Conservation (phyloP, 2,888 invertebrate genomes). For the Caradrina clavipalpis region DNA sequence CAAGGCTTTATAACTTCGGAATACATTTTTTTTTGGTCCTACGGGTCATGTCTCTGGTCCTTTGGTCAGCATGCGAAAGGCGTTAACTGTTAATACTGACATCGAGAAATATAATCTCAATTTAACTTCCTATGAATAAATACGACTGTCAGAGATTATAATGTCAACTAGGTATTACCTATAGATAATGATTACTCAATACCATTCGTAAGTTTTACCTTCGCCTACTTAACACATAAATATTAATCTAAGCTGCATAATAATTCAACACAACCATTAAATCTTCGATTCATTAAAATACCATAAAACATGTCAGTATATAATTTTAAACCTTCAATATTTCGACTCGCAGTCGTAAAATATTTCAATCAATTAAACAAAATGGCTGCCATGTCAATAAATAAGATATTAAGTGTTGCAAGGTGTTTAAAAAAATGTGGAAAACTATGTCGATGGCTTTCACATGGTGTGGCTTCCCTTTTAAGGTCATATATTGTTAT, state of each 20-base stretch:
- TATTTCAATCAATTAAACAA: conserved; percentile 55
- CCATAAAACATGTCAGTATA: conserved; percentile 48
- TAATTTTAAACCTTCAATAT: conserved; percentile 56
- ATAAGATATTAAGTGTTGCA: conserved; percentile 35
- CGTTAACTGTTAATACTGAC: too few species aligned
- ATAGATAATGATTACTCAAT: background rate
- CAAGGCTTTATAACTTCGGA: too few species aligned
- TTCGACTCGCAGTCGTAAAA: conserved; percentile 43
- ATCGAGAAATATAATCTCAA: too few species aligned
- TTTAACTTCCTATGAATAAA: too few species aligned
- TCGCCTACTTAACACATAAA: conserved; percentile 37
- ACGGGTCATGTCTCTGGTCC: too few species aligned
- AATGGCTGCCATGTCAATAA: conserved; percentile 45
- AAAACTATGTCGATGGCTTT: conserved; percentile 53
- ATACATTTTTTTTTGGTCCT: too few species aligned
- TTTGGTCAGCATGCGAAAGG: too few species aligned
- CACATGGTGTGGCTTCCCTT: conserved; percentile 53
- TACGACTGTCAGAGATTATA: too few species aligned
- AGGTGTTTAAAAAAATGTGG: conserved; percentile 50
- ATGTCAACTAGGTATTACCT: background rate
- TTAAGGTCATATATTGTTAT: conserved; percentile 36
- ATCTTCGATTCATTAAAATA: conserved; percentile 61
- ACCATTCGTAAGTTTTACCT: background rate
- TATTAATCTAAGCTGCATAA: conserved; percentile 32
- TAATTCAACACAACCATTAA: conserved; percentile 53